Conservation (phyloP, 2,888 invertebrate species). For the Desoria tigrina region DNA sequence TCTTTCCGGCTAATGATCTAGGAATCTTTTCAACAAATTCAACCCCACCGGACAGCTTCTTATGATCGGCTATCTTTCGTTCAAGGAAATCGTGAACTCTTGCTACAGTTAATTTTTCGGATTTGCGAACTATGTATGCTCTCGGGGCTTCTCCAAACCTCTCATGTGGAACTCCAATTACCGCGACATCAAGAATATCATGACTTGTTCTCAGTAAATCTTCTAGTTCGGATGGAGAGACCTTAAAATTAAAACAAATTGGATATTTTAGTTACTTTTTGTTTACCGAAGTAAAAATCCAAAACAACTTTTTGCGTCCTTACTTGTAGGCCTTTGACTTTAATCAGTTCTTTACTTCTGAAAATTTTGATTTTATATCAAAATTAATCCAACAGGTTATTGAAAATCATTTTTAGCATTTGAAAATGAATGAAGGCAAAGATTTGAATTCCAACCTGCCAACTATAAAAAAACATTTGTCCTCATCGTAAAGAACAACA, state of each 20-base stretch:
- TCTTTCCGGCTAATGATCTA: conserved; percentile 75
- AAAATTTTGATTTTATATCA: background rate
- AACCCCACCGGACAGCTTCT: conserved; percentile 73
- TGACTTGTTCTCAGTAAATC: conserved; percentile 71
- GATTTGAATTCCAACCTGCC: conserved; percentile 65
- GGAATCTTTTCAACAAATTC: conserved; percentile 70
- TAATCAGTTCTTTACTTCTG: conserved; percentile 10
- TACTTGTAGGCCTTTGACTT: conserved; percentile 82
- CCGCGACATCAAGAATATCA: conserved; percentile 75
- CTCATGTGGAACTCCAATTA: conserved; percentile 73
- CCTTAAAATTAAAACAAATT: background rate
- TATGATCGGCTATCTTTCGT: conserved; percentile 72
- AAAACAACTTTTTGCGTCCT: conserved; percentile 55
- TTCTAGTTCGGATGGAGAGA: conserved; percentile 81
- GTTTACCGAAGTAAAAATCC: no score
- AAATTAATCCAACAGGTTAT: no score
- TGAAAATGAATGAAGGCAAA: no score
- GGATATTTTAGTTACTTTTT: no score
- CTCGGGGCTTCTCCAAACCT: conserved; percentile 73
- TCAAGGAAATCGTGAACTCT: conserved; percentile 67
- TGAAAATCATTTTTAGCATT: no score
- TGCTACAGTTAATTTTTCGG: conserved; percentile 59
- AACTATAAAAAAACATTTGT: conserved; percentile 72
- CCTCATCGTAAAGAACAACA: conserved; percentile 75
- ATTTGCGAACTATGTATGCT: conserved; percentile 66